These are phyloP conservation scores for Heliconius erato DNA, from an alignment of 2,888 invertebrate species.

Conservation along the genomic window DNA sequence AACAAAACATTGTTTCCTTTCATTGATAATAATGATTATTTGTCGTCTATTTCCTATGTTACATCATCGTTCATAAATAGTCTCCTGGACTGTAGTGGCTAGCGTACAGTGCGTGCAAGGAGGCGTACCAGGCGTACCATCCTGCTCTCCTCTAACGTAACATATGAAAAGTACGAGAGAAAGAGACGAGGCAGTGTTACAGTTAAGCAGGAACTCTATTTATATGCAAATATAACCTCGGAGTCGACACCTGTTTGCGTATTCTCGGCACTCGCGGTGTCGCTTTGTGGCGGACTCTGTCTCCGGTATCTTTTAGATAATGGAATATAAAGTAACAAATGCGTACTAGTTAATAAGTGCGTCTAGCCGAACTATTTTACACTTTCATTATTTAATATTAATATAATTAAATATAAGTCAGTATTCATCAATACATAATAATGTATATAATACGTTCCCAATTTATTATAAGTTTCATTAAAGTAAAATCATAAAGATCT, in stretches of 20 bases:
- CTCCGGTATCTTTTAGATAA: slow-evolving; percentile 78
- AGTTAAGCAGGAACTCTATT: slow-evolving; percentile 87
- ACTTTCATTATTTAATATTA: slow-evolving; percentile 38
- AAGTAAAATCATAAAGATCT: not conserved
- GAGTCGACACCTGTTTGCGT: slow-evolving; percentile 86
- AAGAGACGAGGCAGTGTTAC: slow-evolving; percentile 82
- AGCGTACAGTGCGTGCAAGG: slow-evolving; percentile 75
- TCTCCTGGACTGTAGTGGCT: slow-evolving; percentile 74
- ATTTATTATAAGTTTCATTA: not conserved
- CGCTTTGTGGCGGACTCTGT: slow-evolving; percentile 79
- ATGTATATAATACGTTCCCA: not conserved
- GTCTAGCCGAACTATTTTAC: slow-evolving; percentile 52
- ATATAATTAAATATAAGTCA: not conserved
- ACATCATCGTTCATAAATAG: slow-evolving; percentile 83
- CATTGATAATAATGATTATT: slow-evolving; percentile 62
- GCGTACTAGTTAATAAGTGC: slow-evolving; percentile 54
- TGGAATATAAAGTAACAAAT: slow-evolving; percentile 63
- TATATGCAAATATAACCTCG: slow-evolving; percentile 86
- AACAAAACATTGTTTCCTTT: not conserved
- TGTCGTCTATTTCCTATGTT: slow-evolving; percentile 71
- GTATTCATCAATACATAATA: not conserved
- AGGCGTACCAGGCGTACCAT: slow-evolving; percentile 75
- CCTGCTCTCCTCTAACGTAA: slow-evolving; percentile 74
- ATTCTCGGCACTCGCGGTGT: slow-evolving; percentile 79
- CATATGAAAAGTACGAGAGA: slow-evolving; percentile 70